phyloP scores from a whole-genome alignment of 2,113 vertebrate species.

The Caranx ignobilis region DNA sequence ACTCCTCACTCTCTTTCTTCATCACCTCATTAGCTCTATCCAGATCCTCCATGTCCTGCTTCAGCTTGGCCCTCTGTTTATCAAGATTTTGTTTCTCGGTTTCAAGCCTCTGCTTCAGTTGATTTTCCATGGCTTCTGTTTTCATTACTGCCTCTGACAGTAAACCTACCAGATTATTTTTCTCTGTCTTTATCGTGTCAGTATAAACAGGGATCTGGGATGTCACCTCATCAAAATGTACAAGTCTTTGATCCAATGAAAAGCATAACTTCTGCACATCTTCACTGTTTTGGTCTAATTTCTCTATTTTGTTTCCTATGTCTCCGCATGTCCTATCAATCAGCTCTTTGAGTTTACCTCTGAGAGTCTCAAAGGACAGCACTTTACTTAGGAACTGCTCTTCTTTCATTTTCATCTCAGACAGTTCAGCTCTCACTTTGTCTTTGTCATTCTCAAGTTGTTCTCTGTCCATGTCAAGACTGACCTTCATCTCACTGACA shows the following conservation, averaged over 20 bases:
- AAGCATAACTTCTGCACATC: background rate
- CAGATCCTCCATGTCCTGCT: background rate
- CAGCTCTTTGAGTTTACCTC: background rate
- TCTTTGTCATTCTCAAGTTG: background rate
- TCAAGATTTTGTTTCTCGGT: conserved; percentile 7
- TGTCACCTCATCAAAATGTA: background rate
- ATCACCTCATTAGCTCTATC: too few relatives aligned
- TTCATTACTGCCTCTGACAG: background rate
- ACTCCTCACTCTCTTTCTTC: too few relatives aligned
- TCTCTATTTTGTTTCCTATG: background rate
- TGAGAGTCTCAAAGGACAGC: background rate
- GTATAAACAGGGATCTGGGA: background rate
- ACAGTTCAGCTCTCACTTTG: background rate
- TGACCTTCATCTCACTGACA: too few relatives aligned
- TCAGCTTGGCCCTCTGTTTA: conserved; percentile 8
- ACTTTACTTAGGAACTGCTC: background rate
- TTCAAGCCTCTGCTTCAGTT: conserved; percentile 15
- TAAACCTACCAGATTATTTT: background rate
- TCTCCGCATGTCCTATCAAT: background rate
- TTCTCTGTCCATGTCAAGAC: background rate
- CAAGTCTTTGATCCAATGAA: background rate
- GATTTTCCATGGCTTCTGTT: background rate
- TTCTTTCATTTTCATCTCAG: background rate
- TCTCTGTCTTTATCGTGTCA: background rate
- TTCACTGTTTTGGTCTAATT: background rate